phyloP scores from a whole-genome alignment of 2,113 vertebrate genomes.

The Sakesphorus luctuosus region DNA sequence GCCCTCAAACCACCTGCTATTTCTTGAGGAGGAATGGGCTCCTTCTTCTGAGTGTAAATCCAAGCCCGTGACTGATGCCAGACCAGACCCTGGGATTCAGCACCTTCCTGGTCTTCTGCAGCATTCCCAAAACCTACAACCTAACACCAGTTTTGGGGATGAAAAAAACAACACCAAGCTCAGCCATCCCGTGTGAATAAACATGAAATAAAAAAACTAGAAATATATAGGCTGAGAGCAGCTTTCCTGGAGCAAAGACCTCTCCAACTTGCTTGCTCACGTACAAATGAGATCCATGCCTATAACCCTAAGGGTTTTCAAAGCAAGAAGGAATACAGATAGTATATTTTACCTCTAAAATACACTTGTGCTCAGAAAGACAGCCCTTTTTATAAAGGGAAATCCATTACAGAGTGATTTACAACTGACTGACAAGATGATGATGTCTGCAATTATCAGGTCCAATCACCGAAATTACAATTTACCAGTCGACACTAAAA shows the following conservation, averaged over 20 bases:
- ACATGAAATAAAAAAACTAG: neutral
- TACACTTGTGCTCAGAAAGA: neutral
- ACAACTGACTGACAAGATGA: constrained; percentile 55
- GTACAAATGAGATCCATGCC: neutral
- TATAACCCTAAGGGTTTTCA: neutral
- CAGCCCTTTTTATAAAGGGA: neutral
- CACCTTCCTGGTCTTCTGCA: neutral
- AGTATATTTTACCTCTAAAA: neutral
- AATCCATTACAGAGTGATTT: constrained; percentile 41
- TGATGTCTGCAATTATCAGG: constrained; percentile 46
- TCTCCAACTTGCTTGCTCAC: neutral
- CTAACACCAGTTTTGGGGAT: neutral
- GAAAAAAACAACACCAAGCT: neutral
- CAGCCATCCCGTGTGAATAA: neutral
- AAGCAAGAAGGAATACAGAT: neutral
- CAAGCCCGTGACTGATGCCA: neutral
- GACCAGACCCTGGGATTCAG: neutral
- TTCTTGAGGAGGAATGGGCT: neutral
- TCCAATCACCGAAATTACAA: constrained; percentile 43
- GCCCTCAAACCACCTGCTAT: neutral
- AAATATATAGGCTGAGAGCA: neutral
- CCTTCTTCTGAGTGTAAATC: neutral
- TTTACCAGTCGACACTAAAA: constrained; percentile 52
- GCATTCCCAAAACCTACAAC: neutral
- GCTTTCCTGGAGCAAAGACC: neutral